Base-by-base conservation (phyloP, 1,140 invertebrate genomes). In the Bombus soroeensis region DNA sequence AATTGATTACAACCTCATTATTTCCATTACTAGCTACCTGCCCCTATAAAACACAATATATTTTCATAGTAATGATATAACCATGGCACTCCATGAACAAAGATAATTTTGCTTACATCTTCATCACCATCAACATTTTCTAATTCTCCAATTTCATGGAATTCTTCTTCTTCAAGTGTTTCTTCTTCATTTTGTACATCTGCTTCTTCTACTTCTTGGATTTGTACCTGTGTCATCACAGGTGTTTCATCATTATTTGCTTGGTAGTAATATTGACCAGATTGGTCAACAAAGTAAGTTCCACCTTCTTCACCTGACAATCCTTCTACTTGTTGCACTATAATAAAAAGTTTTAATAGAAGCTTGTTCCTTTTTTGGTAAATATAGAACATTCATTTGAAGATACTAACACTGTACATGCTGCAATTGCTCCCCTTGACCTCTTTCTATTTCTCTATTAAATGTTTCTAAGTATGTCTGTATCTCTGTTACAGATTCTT, bases 401-500 rank as follows among this genome's bases (percentile, higher is more conserved):
- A 81, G 43, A 81, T 79, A 94, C 93, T 94, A 90, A 96, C 96
- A 94, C 91, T 96, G 94, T 12, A 96, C 95, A 94, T 96, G 95
- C 88, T 95, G 95, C 59, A 94, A 92, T 87, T 94, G 95, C 86
- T 93, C 94, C 62, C 93, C 96, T 95, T 93, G 95, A 43, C 93
- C 95, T 70, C 96, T 96, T 87, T 97, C 96, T 75, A 98, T 98
- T 94, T 98, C 98, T 92, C 98, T 98, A 91, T 98, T 98, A 92
- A 98, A 98, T 6, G 97, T 97, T 79, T 97, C 97, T 68, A 98
- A 94, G 91, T 98, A 98, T 79, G 97, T 97, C 90, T 98, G 97
- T 89, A 98, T 97, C 88, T 98, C 97, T 62, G 96, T 97, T n/a
- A 97, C 96, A 87, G 94, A 95, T 91, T 95, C 95, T 87, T 95